Conservation (phyloP, 2,888 invertebrate genomes). For the Bombylius major region DNA sequence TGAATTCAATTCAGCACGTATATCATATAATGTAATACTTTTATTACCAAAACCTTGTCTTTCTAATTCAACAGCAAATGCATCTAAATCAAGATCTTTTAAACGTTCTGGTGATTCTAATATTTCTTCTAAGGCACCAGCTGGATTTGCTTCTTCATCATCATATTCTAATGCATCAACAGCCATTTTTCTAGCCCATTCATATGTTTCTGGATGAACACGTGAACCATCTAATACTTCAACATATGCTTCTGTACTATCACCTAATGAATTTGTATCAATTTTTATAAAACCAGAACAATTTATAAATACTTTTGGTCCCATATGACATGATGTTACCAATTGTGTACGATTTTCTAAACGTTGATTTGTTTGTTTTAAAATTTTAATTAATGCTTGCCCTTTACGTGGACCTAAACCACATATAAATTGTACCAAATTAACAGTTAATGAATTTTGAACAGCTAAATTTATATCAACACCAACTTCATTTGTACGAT, state of each 20-base stretch:
- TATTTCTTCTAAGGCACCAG: conserved; percentile 94
- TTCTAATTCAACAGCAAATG: conserved; percentile 94
- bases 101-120: conserved; percentile 86
- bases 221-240: conserved; percentile 94
- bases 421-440: conserved; percentile 91
- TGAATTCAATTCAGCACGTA: conserved; percentile 86
- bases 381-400: conserved; percentile 66
- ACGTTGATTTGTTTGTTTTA: conserved; percentile 84
- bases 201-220: conserved; percentile 98
- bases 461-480: conserved; percentile 93
- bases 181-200: conserved; percentile 99
- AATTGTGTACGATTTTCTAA: conserved; percentile 90
- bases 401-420: conserved; percentile 95
- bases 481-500: conserved; percentile 94
- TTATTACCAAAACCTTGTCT: conserved; percentile 82
- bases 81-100: conserved; percentile 93
- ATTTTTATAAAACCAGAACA: conserved; percentile 99
- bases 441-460: conserved; percentile 73
- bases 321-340: conserved; percentile 92
- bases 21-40: conserved; percentile 92
- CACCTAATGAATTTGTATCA: conserved; percentile 88
- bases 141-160: conserved; percentile 92
- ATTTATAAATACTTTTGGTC: conserved; percentile 96
- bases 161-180: conserved; percentile 98
- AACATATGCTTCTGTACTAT: conserved; percentile 88